Conservation (phyloP, 2,797 vertebrate species). For the Sebastes minor region DNA sequence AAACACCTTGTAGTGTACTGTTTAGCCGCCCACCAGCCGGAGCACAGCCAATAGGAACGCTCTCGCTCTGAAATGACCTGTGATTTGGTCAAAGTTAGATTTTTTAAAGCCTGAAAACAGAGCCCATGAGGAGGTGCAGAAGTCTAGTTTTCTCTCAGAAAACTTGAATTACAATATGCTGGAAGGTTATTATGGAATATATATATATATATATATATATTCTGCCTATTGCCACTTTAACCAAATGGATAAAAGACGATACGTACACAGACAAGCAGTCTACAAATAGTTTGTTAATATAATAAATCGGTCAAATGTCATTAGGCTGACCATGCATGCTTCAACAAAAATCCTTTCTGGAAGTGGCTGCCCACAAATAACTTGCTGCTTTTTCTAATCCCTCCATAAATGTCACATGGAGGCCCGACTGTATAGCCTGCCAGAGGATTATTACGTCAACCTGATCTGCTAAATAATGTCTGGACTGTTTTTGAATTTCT, state of each 20-base stretch:
- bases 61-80: too few relatives aligned
- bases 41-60: too few relatives aligned
- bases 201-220: too few relatives aligned
- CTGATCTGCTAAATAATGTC: constrained; percentile 23
- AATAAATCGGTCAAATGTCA: neutral
- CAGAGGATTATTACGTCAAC: constrained; percentile 26
- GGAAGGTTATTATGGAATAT: too few relatives aligned
- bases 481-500: constrained; percentile 5
- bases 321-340: neutral
- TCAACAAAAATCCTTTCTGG: constrained; percentile 9
- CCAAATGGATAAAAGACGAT: neutral
- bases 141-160: too few relatives aligned
- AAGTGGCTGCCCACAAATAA: constrained; percentile 19
- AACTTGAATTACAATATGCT: too few relatives aligned
- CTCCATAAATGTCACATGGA: constrained; percentile 26
- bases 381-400: constrained; percentile 34
- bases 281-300: neutral
- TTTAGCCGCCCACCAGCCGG: too few relatives aligned
- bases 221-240: neutral
- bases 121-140: too few relatives aligned
- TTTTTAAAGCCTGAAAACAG: too few relatives aligned
- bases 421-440: neutral
- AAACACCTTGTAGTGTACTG: too few relatives aligned
- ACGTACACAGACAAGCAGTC: neutral
- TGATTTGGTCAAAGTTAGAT: too few relatives aligned